Base-by-base conservation (phyloP, 2,113 vertebrate species). In the Isichthys henryi region DNA sequence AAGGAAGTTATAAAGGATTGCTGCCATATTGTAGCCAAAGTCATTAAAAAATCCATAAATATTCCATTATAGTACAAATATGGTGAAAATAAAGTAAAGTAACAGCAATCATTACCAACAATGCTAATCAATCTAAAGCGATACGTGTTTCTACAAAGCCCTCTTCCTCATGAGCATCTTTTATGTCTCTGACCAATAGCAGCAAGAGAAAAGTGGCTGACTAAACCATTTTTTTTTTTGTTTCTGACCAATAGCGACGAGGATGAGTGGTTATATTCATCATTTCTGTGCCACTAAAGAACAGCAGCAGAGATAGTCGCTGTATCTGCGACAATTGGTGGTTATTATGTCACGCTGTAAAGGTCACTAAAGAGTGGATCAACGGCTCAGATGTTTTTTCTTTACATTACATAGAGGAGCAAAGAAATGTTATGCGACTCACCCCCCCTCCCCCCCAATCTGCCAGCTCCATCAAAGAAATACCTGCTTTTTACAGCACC, bases 401-500 rank as follows among this genome's bases (percentile, higher is more conserved):
- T 35, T n/a, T 50, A 52, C 53, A 56, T 45, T 56, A 27, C 39
- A 27, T 11, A 27, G 46, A 43, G 39, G 56, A 52, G 83, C 84
- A 66, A n/a, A 77, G 13, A 50, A 83, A 45, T 35, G 19, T 31
- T 35, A 48, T 9, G 49, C 10, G 43, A 48, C 86, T 43, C 13
- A 45, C 58, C 62, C 56, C 2, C 4, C 21, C n/a, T n/a, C 19
- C 66, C 66, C 46, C 43, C 66, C 66, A 46, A 19, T 11, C 62
- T 3, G 21, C 74, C 13, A n/a, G 23, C 23, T 43, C 89, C n/a
- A 19, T 82, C 86, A 88, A 85, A 88, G 56, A 88, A 62, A 58
- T 94, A 95, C 95, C 94, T 95, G 94, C 58, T 93, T 92, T 91
- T 86, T 77, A 27, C 91, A 77, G 89, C 92, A 66, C 90, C 92